phyloP scores from a whole-genome alignment of 2,797 vertebrate species.

The Pygocentrus nattereri region DNA sequence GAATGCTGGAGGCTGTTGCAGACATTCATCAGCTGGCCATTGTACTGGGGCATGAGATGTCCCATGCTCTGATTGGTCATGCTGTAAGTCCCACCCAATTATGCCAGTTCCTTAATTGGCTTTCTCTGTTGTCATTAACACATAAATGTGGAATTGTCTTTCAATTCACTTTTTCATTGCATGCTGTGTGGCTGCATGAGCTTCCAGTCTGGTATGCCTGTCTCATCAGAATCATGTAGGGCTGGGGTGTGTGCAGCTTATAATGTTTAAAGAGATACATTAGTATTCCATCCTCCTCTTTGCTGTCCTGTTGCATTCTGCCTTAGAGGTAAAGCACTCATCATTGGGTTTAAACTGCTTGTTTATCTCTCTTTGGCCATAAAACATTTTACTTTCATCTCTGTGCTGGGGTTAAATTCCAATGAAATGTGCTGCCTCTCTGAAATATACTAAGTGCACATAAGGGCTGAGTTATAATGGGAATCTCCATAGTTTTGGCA shows the following conservation, averaged over 20 bases:
- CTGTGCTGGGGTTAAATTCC: conserved; percentile 23
- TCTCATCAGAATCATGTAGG: background rate
- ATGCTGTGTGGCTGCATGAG: background rate
- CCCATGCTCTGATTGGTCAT: conserved; percentile 90
- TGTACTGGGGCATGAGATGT: conserved; percentile 94
- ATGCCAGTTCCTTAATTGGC: too few relatives aligned
- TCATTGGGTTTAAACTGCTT: conserved; percentile 24
- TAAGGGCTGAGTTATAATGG: conserved; percentile 21
- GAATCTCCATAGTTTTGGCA: conserved; percentile 12
- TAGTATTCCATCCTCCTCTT: conserved; percentile 27
- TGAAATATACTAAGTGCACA: conserved; percentile 28
- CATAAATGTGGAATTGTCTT: background rate
- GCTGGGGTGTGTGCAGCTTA: background rate
- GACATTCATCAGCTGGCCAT: conserved; percentile 91
- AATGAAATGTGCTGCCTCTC: background rate
- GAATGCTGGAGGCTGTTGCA: conserved; percentile 84
- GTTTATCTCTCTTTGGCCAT: conserved; percentile 46
- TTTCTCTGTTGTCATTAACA: background rate
- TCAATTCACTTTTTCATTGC: background rate
- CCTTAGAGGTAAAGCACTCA: conserved; percentile 27
- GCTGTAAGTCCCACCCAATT: conserved; percentile 82
- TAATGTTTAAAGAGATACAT: conserved; percentile 8
- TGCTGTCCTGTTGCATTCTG: conserved; percentile 8
- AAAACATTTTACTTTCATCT: conserved; percentile 47
- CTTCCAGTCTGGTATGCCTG: background rate